Evolutionary conservation across 2,888 invertebrate species (phyloP), one percentile per base, ranked within the genome.

Genomic region (Neoaliturus tenellus): DNA sequence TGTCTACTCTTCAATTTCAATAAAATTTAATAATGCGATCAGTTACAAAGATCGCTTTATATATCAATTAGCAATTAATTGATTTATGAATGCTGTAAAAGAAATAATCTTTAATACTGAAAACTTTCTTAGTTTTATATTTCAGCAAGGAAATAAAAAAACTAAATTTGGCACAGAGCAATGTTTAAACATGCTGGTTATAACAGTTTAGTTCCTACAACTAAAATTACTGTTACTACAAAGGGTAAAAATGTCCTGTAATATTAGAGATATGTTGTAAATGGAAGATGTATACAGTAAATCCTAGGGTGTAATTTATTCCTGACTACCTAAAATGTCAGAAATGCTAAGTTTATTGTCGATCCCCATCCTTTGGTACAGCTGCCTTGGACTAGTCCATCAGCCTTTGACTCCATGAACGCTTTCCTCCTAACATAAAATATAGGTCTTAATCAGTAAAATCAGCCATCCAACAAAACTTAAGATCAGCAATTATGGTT

Each of bases 291-390:
- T 62, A 31, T 31, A 28, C 17, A 17, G 20, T 62, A 62, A 31
- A 62, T 62, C 17, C 62, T 62, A 28, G 31, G 12, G 23, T 10
- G 8, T 39, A 6, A 6, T 8, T 51, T 51, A 10, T 14, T 39
- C 39, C 23, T 62, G 31, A 3, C 62, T 20, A 12, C 62, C 62
- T 62, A 62, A 23, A 62, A 62, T 28, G 31, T 28, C 62, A 4
- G 62, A 28, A 62, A 62, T 62, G 62, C 62, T 62, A 62, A 14
- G 20, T n/a, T 55, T 62, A 62, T 62, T 62, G 62, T 62, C 62
- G 14, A 17, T 62, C 3, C 28, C 31, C 62, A 62, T 62, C 28
- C 62, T 62, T 62, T 62, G 62, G 62, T 62, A 51, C 2, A 51
- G 62, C 28, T 62, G 31, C 31, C 28, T 62, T 62, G 62, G 62